Base-by-base conservation (phyloP, 92 coral and sea anemone genomes). In the Paramuricea clavata region DNA sequence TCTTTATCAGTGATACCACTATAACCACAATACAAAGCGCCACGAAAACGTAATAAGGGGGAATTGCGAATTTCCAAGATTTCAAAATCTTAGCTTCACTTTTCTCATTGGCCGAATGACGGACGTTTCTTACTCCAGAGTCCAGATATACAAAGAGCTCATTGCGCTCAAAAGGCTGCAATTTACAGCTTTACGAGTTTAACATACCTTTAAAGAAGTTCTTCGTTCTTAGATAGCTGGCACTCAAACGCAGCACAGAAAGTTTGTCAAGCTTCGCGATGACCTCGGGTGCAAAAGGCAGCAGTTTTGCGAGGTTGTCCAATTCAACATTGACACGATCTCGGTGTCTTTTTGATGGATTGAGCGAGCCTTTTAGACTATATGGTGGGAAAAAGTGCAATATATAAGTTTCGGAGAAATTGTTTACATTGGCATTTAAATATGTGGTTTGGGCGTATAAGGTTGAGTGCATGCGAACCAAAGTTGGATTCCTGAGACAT, bases 211-310 rank as follows among this genome's bases (percentile, higher is more conserved):
- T 96, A 80, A 96, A 96, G 89, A 96, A 96, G 80, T 94, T 96
- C 86, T 96, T 96, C 36, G 99, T 98, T 67, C 99, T 89, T 1
- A 96, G 90, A 73, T 94, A 96, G 72, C 99, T 96, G 6, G 99
- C 99, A 49, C 98, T 94, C 42, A 96, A 85, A 49, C 99, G 90
- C 36, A 96, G 67, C 42, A 96, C 95, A 11, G 99, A 96, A 30
- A 96, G 90, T 75, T 96, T 96, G 86, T 96, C 99, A 19, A 96
- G 93, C 77, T 96, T 96, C 31, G 93, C 93, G 69, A 96, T 96
- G 65, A 96, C 99, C 82, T 96, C 99, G 42, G 95, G 98, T 0
- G 99, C 97, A 62, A 96, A 96, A 3, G 99, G 99, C 15, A 96
- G 92, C 15, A 96, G 87, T 43, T 94, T 96, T 23, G 99, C 99